Evolutionary conservation across 1,140 invertebrate genomes (phyloP).

Genomic region (Drosophila willistoni): DNA sequence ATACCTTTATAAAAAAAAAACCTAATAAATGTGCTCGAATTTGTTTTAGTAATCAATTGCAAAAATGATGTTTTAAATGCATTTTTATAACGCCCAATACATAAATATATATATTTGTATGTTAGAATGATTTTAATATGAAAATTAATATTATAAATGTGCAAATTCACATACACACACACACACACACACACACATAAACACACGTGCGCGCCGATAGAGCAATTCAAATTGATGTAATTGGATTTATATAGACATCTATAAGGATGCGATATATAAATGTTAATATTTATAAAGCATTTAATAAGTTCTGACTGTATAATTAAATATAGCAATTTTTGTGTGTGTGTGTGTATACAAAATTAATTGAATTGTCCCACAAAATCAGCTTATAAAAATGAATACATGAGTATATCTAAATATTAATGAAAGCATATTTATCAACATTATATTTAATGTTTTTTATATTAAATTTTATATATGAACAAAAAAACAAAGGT

Average conservation of each 20-base stretch:
- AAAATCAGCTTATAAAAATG: conserved; percentile 44
- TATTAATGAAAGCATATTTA: conserved; percentile 33
- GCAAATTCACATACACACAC: conserved; percentile 21
- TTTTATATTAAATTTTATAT: conserved; percentile 73
- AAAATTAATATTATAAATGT: conserved; percentile 61
- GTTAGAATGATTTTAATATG: conserved; percentile 66
- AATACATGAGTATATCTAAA: conserved; percentile 3
- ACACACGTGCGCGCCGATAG: conserved; percentile 36
- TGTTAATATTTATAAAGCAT: conserved; percentile 55
- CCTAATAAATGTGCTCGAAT: conserved; percentile 52
- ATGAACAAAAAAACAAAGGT: conserved; percentile 16
- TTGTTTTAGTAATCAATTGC: conserved; percentile 57
- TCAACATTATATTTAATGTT: conserved; percentile 65
- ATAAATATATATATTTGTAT: conserved; percentile 32
- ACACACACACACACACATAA: conserved; percentile 14
- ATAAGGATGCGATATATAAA: conserved; percentile 25
- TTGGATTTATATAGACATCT: conserved; percentile 38
- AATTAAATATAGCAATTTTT: conserved; percentile 35
- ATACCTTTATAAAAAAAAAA: conserved; percentile 12
- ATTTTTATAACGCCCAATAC: conserved; percentile 64
- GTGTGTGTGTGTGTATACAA: conserved; percentile 48
- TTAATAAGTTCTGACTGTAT: conserved; percentile 36
- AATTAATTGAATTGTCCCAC: conserved; percentile 50
- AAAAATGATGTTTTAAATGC: conserved; percentile 50
- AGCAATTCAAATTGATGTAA: conserved; percentile 60